phyloP scores from a whole-genome alignment of 2,797 vertebrate genomes.

The Tragelaphus oryx region DNA sequence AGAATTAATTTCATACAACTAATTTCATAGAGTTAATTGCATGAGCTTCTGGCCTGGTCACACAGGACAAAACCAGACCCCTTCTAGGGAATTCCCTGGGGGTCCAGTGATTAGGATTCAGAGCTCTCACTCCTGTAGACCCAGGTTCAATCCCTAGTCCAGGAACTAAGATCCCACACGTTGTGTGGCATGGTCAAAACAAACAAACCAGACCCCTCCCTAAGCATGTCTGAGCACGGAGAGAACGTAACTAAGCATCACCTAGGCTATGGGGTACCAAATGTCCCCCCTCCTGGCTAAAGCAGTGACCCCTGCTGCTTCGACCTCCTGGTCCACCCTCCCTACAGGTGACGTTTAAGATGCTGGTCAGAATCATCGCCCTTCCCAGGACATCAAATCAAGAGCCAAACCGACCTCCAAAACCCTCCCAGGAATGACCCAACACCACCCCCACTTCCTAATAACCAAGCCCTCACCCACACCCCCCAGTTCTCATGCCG shows the following conservation, averaged over 20 bases:
- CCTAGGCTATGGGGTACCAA: not conserved
- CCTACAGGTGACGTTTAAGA: not conserved
- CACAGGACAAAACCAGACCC: not conserved
- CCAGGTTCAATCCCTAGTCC: not conserved
- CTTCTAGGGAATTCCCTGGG: not conserved
- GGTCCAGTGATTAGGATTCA: not conserved
- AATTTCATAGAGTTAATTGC: not conserved
- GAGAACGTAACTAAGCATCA: fast-evolving
- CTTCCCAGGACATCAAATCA: not conserved
- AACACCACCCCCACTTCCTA: not conserved
- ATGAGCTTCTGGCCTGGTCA: not conserved
- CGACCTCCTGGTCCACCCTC: not conserved
- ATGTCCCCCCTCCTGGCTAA: not conserved
- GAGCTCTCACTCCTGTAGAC: not conserved
- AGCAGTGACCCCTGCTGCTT: not conserved
- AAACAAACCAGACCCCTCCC: not conserved
- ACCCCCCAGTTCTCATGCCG: fast-evolving
- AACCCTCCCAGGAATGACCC: not conserved
- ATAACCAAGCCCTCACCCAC: not conserved
- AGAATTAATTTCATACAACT: not conserved
- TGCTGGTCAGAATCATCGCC: not conserved
- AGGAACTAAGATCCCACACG: not conserved
- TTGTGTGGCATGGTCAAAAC: not conserved
- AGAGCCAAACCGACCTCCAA: not conserved
- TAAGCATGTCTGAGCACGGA: not conserved